Conservation (phyloP, 2,888 invertebrate species). For the Dicyrtomina minuta region DNA sequence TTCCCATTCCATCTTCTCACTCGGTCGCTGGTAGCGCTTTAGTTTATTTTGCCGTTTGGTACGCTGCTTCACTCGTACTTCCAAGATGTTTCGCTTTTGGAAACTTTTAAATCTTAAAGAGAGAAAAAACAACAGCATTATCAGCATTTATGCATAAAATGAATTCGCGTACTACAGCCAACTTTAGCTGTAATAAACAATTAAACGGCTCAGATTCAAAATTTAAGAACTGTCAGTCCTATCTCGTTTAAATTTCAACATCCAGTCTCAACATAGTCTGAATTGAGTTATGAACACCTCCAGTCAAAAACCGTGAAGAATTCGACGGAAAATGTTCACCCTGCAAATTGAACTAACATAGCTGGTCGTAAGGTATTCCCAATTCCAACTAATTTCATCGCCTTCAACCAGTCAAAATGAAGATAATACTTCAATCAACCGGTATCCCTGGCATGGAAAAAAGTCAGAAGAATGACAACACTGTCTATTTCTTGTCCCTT, state of each 20-base stretch:
- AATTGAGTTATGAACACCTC: conserved; percentile 5
- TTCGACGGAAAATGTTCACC: conserved; percentile 37
- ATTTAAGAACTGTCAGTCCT: too few species aligned
- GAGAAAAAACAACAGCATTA: conserved; percentile 14
- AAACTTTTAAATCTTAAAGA: conserved; percentile 72
- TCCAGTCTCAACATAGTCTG: conserved; percentile 54
- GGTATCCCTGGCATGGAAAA: conserved; percentile 48
- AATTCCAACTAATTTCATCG: conserved; percentile 43
- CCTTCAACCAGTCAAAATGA: conserved; percentile 40
- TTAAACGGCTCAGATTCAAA: background rate
- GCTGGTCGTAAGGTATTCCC: conserved; percentile 52
- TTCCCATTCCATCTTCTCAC: conserved; percentile 65
- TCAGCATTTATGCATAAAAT: background rate
- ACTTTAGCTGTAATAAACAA: too few species aligned
- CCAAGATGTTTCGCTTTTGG: conserved; percentile 87
- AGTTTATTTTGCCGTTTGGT: conserved; percentile 69
- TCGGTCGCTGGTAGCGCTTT: conserved; percentile 67
- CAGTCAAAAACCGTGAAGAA: too few species aligned
- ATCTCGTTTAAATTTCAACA: conserved; percentile 21
- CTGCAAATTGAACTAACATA: conserved; percentile 52
- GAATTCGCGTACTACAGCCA: background rate
- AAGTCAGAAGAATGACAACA: conserved; percentile 36
- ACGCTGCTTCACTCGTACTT: conserved; percentile 64
- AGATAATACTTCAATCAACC: background rate
- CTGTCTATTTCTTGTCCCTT: conserved; percentile 51